Base-by-base conservation (phyloP, 2,797 vertebrate genomes). In the Halcyon badia region DNA sequence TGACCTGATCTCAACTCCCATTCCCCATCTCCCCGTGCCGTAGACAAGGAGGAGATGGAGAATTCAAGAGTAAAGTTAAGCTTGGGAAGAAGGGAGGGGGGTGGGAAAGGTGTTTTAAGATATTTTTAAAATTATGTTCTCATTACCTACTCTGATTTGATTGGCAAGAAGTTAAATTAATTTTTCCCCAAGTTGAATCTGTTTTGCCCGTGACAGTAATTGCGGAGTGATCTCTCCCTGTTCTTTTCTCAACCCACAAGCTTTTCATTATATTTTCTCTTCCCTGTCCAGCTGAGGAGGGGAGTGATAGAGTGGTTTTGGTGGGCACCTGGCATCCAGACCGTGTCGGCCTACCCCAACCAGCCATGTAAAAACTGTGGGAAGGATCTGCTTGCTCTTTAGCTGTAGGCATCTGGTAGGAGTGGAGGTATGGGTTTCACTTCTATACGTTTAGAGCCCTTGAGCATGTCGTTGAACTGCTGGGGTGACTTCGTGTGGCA, bases 381-480 rank as follows among this genome's bases (percentile, higher is more conserved):
- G 49, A 81, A 81, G 41, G n/a, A 77, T 21, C 39, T 62, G 19
- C 22, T 48, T 10, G 2, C 54, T 83, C 35, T 28, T 33, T 13
- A 77, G 39, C 51, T 70, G 21, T 66, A 30, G 62, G 11, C 19
- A 31, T 69, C 61, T 92, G 8, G 42, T 28, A 26, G 62, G 52
- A 5, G 64, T 31, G 28, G 22, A 65, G 31, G 5, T 48, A 4
- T 10, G 24, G 19, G 11, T 41, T 39, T 16, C 16, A 1, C 1
- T 77, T 54, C 1, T 4, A 1, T 1, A 12, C 24, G 39, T 19
- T 17, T 52, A 51, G 15, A 48, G n/a, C 30, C 28, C 24, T 30
- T 12, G 30, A 48, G 24, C 0, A 0, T 15, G 61, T 6, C 6
- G 2, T 33, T 69, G 6, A 7, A 26, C 31, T 77, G 49, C 41